phyloP scores from a whole-genome alignment of 2,888 invertebrate genomes.

The Loripinus fragilis region DNA sequence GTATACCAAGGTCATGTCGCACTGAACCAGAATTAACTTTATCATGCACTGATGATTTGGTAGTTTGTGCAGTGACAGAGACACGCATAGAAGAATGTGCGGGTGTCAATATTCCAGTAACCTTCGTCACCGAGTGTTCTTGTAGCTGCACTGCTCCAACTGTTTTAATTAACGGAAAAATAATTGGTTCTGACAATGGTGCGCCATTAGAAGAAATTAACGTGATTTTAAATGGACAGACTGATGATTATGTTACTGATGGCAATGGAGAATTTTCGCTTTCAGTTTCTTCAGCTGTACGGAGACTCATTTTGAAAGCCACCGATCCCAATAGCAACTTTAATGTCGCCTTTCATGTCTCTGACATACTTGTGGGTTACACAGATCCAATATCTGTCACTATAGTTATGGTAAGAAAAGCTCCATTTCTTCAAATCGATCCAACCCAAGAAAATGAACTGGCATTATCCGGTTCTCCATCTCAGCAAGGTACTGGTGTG shows the following conservation, averaged over 20 bases:
- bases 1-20: neutral
- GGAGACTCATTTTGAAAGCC: neutral
- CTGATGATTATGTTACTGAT: neutral
- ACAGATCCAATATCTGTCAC: neutral
- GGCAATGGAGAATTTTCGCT: neutral
- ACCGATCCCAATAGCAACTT: neutral
- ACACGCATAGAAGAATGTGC: neutral
- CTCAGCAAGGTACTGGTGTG: neutral
- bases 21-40: neutral
- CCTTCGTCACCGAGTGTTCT: neutral
- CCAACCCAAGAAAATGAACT: neutral
- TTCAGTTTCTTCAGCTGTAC: neutral
- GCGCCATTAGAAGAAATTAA: neutral
- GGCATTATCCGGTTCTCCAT: neutral
- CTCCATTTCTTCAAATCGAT: neutral
- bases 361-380: neutral
- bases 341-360: neutral
- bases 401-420: neutral
- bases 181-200: neutral
- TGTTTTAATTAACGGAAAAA: neutral
- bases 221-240: neutral
- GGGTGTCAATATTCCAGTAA: neutral
- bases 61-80: neutral
- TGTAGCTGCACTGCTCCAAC: neutral
- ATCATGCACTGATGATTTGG: neutral